These are phyloP conservation scores for Setophaga petechia DNA, from an alignment of 2,113 vertebrate genomes.

Conservation along the genomic window DNA sequence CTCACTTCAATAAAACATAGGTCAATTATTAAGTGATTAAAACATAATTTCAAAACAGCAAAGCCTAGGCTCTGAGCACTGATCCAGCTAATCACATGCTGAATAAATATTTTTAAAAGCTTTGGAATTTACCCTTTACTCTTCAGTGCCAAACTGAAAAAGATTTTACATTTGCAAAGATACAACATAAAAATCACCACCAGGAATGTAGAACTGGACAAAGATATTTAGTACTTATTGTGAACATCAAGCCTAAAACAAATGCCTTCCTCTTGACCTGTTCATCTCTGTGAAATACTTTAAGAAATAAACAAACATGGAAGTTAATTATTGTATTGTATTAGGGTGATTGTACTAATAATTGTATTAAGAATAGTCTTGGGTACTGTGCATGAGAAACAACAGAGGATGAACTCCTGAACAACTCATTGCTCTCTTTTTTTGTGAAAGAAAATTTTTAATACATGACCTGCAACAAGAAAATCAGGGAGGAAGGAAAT, in stretches of 20 bases:
- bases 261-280: background rate
- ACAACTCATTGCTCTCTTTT: background rate
- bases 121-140: conserved; percentile 10
- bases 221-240: background rate
- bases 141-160: background rate
- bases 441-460: background rate
- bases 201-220: background rate
- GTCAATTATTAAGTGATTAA: background rate
- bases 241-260: background rate
- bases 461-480: background rate
- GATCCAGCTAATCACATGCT: background rate
- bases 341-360: background rate
- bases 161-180: background rate
- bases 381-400: background rate
- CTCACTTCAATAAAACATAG: background rate
- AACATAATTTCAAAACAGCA: background rate
- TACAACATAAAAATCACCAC: background rate
- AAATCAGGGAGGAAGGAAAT: background rate
- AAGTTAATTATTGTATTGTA: background rate
- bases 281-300: background rate
- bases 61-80: background rate
- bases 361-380: background rate
- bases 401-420: background rate
- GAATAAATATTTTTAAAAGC: background rate
- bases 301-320: background rate